Percentiles rank a stretch among this genome's conserved stretches.
phyloP scores from a whole-genome alignment of 2,797 vertebrate genomes.

The Sarcophilus harrisii region DNA sequence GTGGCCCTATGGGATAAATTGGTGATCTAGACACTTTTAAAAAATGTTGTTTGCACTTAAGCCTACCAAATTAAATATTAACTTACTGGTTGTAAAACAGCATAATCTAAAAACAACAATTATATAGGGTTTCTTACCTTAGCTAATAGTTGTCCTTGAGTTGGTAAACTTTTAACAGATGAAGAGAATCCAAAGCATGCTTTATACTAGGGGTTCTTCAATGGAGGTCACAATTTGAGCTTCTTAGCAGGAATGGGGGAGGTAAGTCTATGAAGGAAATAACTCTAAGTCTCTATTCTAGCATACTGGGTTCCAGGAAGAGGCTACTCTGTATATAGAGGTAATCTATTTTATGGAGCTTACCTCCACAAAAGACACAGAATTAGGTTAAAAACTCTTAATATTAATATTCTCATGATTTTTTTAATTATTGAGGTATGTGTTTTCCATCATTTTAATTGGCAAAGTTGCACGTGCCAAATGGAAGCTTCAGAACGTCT shows the following conservation, averaged over 20 bases:
- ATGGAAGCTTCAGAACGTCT: slow-evolving; percentile 33
- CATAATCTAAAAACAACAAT: slow-evolving; percentile 39
- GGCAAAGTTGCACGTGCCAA: neutral
- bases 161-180: slow-evolving; percentile 9
- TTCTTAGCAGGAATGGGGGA: neutral
- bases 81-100: slow-evolving; percentile 66
- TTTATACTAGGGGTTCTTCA: neutral
- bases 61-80: slow-evolving; percentile 51
- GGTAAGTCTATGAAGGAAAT: neutral
- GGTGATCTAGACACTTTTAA: neutral
- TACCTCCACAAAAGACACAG: neutral
- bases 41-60: slow-evolving; percentile 34
- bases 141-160: slow-evolving; percentile 35
- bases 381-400: neutral
- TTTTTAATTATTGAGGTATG: neutral
- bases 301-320: neutral
- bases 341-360: too few relatives aligned
- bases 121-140: slow-evolving; percentile 36
- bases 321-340: neutral
- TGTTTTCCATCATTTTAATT: neutral
- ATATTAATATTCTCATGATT: neutral
- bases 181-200: slow-evolving; percentile 20
- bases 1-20: neutral
- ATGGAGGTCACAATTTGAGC: neutral
- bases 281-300: neutral